phyloP scores from a whole-genome alignment of 2,797 vertebrate species.

The Periophthalmus magnuspinnatus region DNA sequence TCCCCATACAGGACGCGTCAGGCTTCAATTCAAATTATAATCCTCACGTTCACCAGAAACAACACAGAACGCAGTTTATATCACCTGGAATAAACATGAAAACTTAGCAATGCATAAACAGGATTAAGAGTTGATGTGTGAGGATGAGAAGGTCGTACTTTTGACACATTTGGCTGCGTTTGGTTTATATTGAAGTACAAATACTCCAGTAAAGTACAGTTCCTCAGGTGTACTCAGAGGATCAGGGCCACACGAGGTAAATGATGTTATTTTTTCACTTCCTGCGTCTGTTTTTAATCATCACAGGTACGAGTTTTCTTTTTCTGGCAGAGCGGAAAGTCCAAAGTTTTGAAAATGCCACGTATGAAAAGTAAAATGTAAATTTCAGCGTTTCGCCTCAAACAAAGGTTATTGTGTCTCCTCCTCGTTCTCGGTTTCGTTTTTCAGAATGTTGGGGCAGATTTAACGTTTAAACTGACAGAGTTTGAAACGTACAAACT shows the following conservation, averaged over 20 bases:
- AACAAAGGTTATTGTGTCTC: neutral
- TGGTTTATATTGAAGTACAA: neutral
- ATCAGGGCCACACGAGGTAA: neutral
- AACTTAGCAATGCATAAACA: neutral
- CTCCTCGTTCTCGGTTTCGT: neutral
- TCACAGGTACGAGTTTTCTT: no score
- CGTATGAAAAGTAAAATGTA: no score
- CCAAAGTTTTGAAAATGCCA: neutral
- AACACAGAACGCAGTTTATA: neutral
- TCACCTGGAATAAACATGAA: neutral
- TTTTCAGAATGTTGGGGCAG: neutral
- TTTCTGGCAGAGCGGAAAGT: neutral
- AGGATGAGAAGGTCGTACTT: neutral
- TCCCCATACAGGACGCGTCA: slow-evolving; percentile 4
- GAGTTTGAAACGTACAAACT: neutral
- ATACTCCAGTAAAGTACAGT: neutral
- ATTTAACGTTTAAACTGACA: neutral
- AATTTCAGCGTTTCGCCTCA: neutral
- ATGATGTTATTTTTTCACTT: neutral
- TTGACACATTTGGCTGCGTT: neutral
- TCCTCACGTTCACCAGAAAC: slow-evolving; percentile 18
- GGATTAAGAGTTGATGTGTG: neutral
- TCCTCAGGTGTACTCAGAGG: neutral
- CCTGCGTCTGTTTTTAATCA: neutral
- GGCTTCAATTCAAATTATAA: slow-evolving; percentile 40